Evolutionary conservation across 2,888 invertebrate genomes (phyloP), one percentile per base, ranked within the genome.

Genomic region (Scrobipalpa costella): DNA sequence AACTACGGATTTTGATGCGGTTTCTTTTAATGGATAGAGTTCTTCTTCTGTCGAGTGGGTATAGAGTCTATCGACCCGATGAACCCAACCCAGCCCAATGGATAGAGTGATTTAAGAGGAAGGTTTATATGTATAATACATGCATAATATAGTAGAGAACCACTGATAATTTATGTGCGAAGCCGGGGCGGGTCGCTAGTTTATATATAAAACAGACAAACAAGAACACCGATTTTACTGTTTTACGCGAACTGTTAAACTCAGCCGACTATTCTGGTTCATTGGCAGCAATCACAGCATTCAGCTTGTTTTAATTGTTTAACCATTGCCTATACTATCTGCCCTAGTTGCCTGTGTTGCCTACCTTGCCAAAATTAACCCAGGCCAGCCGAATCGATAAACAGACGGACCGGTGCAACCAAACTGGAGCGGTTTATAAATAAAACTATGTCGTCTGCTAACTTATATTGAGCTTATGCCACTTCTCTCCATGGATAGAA

Each of bases 281-380:
- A 55, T 38, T 55, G 47, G 50, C 49, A 33, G 33, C 61, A 36
- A 50, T 61, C 61, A 49, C 61, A 49, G 5, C 27, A 27, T 27
- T 27, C 27, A 27, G 52, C 50, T 11, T 36, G 61, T 38, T 52
- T 63, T 49, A 63, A 63, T 61, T 61, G 52, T 61, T 61, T 52
- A 40, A 61, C 21, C 52, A 19, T 11, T 11, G 49, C 36, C 50
- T 63, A 65, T 65, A 65, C 67, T 57, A 63, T 57, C 33, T 64
- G 62, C 60, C 67, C 66, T 62, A 49, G 66, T 69, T 69, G 66
- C 62, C 63, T 66, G 66, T 66, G 8, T 64, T 67, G 73, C 73
- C 77, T 66, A 76, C 80, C 77, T 81, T 80, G 84, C 88, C 88
- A 85, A 89, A 89, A 86, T 89, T 88, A 90, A 84, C 86, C 86